A percentile compares a stretch with the other conserved stretches of the same genome.
These are phyloP conservation scores for Taenioides sp. DNA, from an alignment of 2,797 vertebrate genomes.

Conservation along the genomic window DNA sequence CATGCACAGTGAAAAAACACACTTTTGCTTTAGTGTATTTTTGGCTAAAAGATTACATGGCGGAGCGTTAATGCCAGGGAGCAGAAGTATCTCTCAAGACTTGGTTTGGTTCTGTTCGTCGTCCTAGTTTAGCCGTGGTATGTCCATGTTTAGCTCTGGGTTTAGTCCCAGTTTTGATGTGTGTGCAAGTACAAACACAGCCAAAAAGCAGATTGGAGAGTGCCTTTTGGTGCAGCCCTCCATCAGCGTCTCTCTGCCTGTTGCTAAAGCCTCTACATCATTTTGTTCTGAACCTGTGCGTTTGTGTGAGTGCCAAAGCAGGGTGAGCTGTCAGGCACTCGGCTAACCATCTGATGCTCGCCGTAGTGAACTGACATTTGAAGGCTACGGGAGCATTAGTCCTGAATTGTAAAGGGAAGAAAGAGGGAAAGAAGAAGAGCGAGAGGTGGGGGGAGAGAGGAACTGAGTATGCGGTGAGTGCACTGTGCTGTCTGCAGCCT, in stretches of 20 bases:
- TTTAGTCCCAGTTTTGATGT: background rate
- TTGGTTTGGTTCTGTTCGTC: background rate
- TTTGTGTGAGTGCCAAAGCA: slow-evolving; percentile 17
- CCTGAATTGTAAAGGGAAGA: slow-evolving; percentile 61
- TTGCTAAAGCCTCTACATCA: slow-evolving; percentile 50
- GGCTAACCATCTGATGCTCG: slow-evolving; percentile 70
- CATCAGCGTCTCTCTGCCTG: slow-evolving; percentile 27
- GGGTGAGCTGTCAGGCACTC: slow-evolving; percentile 63
- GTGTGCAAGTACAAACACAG: too few relatives aligned
- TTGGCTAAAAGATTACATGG: too few relatives aligned
- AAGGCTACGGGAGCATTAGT: slow-evolving; percentile 67
- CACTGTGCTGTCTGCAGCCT: slow-evolving; percentile 61
- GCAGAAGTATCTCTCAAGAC: slow-evolving; percentile 10
- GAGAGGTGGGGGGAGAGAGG: slow-evolving; percentile 29
- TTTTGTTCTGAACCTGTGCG: slow-evolving; percentile 41
- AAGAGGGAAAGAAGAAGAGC: background rate
- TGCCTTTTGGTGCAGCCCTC: slow-evolving; percentile 30
- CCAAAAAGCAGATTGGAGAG: slow-evolving; percentile 26
- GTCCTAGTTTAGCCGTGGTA: background rate
- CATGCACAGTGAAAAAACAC: too few relatives aligned
- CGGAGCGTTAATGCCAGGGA: background rate
- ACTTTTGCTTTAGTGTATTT: too few relatives aligned
- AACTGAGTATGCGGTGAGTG: slow-evolving; percentile 57
- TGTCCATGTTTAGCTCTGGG: background rate
- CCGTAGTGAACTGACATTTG: slow-evolving; percentile 69